Conservation (phyloP, 2,888 invertebrate species). For the Apodemia zela region DNA sequence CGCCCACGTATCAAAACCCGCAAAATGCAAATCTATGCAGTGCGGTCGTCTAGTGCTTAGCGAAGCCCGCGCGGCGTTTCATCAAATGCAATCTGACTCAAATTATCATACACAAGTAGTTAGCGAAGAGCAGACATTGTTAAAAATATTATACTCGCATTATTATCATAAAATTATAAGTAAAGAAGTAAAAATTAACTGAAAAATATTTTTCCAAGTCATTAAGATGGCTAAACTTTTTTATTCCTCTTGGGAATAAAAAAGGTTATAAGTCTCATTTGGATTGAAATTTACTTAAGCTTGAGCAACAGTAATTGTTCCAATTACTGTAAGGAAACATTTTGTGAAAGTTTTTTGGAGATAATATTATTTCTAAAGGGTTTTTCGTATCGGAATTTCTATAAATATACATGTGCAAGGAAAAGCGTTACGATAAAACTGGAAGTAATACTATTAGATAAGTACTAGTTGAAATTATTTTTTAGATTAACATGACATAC, state of each 20-base stretch:
- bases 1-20: slow-evolving; percentile 76
- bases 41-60: slow-evolving; percentile 70
- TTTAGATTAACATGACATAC: too few species aligned
- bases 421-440: too few species aligned
- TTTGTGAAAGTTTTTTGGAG: slow-evolving; percentile 18
- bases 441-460: too few species aligned
- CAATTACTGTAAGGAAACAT: slow-evolving; percentile 24
- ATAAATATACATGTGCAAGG: too few species aligned
- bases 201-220: slow-evolving; percentile 24
- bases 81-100: slow-evolving; percentile 70
- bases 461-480: too few species aligned
- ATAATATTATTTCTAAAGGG: slow-evolving; percentile 16
- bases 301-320: slow-evolving; percentile 25
- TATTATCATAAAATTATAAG: slow-evolving; percentile 22
- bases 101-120: slow-evolving; percentile 68
- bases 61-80: slow-evolving; percentile 55
- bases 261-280: slow-evolving; percentile 24
- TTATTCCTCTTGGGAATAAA: slow-evolving; percentile 24
- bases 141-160: slow-evolving; percentile 38
- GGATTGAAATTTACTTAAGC: slow-evolving; percentile 25
- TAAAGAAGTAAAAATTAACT: slow-evolving; percentile 18
- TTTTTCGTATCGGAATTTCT: too few species aligned
- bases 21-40: slow-evolving; percentile 80
- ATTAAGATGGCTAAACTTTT: slow-evolving; percentile 23
- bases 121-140: slow-evolving; percentile 52